phyloP scores from a whole-genome alignment of 37 sponge, comb jelly and placozoan genomes.

The Diacarnus erythraeanus region DNA sequence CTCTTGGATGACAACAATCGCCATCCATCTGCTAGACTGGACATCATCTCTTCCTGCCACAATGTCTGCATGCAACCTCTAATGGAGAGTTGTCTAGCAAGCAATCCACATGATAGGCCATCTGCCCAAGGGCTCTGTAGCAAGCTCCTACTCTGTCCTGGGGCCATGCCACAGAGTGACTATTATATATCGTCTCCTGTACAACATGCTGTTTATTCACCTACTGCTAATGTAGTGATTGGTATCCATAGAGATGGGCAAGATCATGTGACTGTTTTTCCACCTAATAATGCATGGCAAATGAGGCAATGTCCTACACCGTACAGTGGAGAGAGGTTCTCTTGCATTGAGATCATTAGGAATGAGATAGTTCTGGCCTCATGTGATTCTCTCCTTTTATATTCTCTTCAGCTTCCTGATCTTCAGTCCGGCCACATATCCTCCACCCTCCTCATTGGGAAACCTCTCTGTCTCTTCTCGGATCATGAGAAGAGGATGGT shows the following conservation, averaged over 20 bases:
- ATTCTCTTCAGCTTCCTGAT: constrained; percentile 29
- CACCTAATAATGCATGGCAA: constrained; percentile 18
- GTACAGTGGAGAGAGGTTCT: constrained; percentile 24
- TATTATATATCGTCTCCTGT: constrained; percentile 21
- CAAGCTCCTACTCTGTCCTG: constrained; percentile 47
- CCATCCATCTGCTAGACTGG: constrained; percentile 46
- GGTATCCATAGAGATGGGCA: constrained; percentile 2
- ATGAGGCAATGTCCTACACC: constrained; percentile 10
- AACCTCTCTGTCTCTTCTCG: constrained; percentile 34
- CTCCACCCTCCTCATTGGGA: constrained; percentile 7
- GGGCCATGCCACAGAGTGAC: constrained; percentile 32
- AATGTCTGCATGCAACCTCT: constrained; percentile 51
- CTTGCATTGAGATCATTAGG: constrained; percentile 12
- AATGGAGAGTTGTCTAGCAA: constrained; percentile 30
- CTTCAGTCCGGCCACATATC: constrained; percentile 34
- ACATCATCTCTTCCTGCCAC: constrained; percentile 34
- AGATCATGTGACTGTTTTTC: constrained; percentile 5
- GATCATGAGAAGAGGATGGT: not conserved
- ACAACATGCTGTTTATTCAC: not conserved
- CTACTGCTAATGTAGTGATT: not conserved
- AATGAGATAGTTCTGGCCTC: constrained; percentile 39
- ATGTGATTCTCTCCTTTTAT: constrained; percentile 14
- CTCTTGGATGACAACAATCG: not conserved
- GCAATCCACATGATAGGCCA: constrained; percentile 37
- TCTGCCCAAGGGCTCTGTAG: constrained; percentile 53